A percentile compares a stretch with the other conserved stretches of the same genome.
Evolutionary conservation across 2,888 invertebrate genomes (phyloP).

Genomic region (Pterobdella sp.): DNA sequence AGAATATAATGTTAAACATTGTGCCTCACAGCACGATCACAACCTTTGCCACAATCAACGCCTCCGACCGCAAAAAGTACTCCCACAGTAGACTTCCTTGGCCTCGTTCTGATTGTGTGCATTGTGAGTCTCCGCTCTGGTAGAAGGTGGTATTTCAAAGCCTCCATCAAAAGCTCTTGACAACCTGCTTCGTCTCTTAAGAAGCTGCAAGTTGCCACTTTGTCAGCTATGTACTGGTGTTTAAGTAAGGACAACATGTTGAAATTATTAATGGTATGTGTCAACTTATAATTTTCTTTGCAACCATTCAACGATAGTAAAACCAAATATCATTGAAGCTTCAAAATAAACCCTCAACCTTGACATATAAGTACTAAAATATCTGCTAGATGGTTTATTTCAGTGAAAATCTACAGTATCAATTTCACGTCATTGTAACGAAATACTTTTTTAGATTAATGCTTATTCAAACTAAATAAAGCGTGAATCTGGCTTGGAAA

Average conservation of each 20-base stretch:
- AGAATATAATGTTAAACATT: too few relatives aligned
- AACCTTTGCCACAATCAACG: conserved; percentile 81
- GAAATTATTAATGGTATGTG: not conserved
- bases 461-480: too few relatives aligned
- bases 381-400: too few relatives aligned
- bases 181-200: conserved; percentile 64
- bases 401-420: too few relatives aligned
- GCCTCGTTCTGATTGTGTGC: conserved; percentile 70
- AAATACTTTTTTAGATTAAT: too few relatives aligned
- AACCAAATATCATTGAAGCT: too few relatives aligned
- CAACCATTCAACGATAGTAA: too few relatives aligned
- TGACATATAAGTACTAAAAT: too few relatives aligned
- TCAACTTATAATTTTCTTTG: not conserved
- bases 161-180: conserved; percentile 82
- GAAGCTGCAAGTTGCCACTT: conserved; percentile 64
- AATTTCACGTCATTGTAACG: too few relatives aligned
- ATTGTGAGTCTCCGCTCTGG: conserved; percentile 71
- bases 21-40: not conserved
- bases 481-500: too few relatives aligned
- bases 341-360: too few relatives aligned
- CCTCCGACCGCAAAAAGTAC: conserved; percentile 79
- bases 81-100: conserved; percentile 84
- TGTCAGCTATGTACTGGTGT: conserved; percentile 74
- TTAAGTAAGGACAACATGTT: too few relatives aligned
- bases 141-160: conserved; percentile 81